Conservation (phyloP, 2,888 invertebrate genomes). For the Dorcus parallelipipedus region DNA sequence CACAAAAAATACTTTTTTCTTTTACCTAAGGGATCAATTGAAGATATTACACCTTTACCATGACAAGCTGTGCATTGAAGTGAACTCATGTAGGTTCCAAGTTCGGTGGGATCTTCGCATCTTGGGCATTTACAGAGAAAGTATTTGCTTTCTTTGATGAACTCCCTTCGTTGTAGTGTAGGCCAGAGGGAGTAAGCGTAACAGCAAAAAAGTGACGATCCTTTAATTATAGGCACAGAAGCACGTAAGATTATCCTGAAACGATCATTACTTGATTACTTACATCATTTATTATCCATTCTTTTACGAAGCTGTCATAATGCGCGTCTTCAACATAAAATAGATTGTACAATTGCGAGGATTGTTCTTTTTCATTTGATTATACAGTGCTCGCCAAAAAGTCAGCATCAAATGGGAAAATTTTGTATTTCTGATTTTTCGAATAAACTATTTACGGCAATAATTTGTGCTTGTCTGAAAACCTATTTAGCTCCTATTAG, state of each 20-base stretch:
- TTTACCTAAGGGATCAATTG: slow-evolving; percentile 64
- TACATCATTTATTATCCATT: too few species aligned
- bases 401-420: too few species aligned
- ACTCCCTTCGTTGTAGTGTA: slow-evolving; percentile 66
- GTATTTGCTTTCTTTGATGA: slow-evolving; percentile 71
- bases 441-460: too few species aligned
- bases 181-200: slow-evolving; percentile 76
- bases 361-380: too few species aligned
- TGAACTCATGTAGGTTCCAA: slow-evolving; percentile 75
- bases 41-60: slow-evolving; percentile 64
- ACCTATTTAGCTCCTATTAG: too few species aligned
- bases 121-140: slow-evolving; percentile 73
- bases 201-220: slow-evolving; percentile 65
- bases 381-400: too few species aligned
- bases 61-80: slow-evolving; percentile 72
- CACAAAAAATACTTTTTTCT: too few species aligned
- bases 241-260: slow-evolving; percentile 67
- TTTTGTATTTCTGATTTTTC: too few species aligned
- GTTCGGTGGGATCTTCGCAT: slow-evolving; percentile 76
- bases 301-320: too few species aligned
- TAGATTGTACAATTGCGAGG: too few species aligned
- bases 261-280: slow-evolving; percentile 1
- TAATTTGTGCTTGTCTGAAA: too few species aligned
- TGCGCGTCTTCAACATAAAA: too few species aligned
- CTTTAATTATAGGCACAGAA: slow-evolving; percentile 61